phyloP scores from a whole-genome alignment of 2,888 invertebrate species.

The Arrhopalites spinosus region DNA sequence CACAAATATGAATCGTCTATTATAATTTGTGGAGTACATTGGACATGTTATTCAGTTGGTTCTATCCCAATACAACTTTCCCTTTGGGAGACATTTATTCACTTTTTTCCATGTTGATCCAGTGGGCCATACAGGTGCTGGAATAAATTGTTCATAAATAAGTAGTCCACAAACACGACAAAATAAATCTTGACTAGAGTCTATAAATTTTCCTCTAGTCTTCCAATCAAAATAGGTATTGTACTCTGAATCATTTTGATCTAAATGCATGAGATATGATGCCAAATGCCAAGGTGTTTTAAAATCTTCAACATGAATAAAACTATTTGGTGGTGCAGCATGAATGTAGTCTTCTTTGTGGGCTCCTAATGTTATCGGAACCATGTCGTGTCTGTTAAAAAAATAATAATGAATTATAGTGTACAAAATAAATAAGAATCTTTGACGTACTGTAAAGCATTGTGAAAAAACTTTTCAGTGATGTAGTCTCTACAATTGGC shows the following conservation, averaged over 20 bases:
- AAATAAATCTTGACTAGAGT: slow-evolving; percentile 41
- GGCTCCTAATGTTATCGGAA: slow-evolving; percentile 45
- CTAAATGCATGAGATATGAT: slow-evolving; percentile 63
- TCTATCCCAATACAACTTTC: slow-evolving; percentile 31
- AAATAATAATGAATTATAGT: not conserved
- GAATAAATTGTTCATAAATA: slow-evolving; percentile 40
- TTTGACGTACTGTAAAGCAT: slow-evolving; percentile 51
- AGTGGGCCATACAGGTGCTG: slow-evolving; percentile 8
- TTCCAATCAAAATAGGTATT: slow-evolving; percentile 67
- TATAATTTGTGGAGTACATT: no score
- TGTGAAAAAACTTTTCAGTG: slow-evolving; percentile 58
- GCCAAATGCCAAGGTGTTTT: slow-evolving; percentile 59
- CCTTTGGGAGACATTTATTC: slow-evolving; percentile 27
- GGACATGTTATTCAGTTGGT: no score
- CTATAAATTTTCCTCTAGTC: slow-evolving; percentile 47
- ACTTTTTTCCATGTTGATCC: slow-evolving; percentile 32
- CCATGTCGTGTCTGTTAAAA: slow-evolving; percentile 47
- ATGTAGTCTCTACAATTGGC: slow-evolving; percentile 58
- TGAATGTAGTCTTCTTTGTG: slow-evolving; percentile 44
- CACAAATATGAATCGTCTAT: no score
- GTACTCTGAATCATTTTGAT: slow-evolving; percentile 60
- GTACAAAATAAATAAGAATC: not conserved
- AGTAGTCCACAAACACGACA: slow-evolving; percentile 52
- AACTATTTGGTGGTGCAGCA: slow-evolving; percentile 49
- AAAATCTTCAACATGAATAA: slow-evolving; percentile 51